phyloP scores from a whole-genome alignment of 2,797 vertebrate species.

The Lacerta agilis region DNA sequence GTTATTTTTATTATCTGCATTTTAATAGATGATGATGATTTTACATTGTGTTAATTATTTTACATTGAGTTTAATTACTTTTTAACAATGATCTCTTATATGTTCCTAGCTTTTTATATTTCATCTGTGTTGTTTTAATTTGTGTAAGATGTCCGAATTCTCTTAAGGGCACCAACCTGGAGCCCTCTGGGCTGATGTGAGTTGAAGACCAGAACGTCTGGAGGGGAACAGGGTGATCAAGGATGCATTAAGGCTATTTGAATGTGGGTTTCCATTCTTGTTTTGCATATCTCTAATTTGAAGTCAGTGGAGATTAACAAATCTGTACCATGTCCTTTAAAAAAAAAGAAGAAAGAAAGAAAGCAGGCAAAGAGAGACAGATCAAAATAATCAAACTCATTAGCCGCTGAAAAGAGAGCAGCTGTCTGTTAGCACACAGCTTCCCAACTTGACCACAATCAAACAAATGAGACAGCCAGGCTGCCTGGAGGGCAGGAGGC shows the following conservation, averaged over 20 bases:
- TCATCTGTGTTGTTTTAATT: too few relatives aligned
- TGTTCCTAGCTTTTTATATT: too few relatives aligned
- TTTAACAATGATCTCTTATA: too few relatives aligned
- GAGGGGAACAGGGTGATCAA: too few relatives aligned
- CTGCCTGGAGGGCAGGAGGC: conserved; percentile 3
- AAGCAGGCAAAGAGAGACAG: neutral
- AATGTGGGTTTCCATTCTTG: too few relatives aligned
- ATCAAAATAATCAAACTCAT: conserved; percentile 50
- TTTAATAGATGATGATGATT: too few relatives aligned
- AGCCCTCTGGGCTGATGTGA: too few relatives aligned
- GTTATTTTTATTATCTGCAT: too few relatives aligned
- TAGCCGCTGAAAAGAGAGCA: conserved; percentile 45
- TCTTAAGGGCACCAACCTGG: neutral
- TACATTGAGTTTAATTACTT: too few relatives aligned
- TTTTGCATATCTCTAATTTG: neutral
- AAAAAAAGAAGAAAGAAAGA: accelerated
- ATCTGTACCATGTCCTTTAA: neutral
- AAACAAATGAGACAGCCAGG: conserved; percentile 52
- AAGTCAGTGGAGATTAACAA: neutral
- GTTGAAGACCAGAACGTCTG: too few relatives aligned
- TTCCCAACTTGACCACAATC: conserved; percentile 52
- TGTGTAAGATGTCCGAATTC: too few relatives aligned
- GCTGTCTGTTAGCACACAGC: conserved; percentile 48
- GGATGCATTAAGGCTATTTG: neutral
- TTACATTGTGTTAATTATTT: too few relatives aligned